These are phyloP conservation scores for Hirtodrosophila confusa DNA, from an alignment of 2,888 invertebrate genomes.

Conservation along the genomic window DNA sequence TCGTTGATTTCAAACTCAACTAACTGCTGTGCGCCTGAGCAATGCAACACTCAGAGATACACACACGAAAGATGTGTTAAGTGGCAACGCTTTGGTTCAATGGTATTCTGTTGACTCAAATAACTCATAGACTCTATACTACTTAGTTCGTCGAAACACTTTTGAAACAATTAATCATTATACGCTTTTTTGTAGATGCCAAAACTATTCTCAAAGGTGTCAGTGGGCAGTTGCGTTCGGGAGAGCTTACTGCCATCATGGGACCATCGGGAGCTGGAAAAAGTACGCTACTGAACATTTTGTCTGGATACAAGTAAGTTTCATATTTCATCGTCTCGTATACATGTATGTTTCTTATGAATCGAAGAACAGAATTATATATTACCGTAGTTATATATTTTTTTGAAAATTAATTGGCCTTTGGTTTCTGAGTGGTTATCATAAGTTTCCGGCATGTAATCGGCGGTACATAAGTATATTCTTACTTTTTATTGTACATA, in stretches of 20 bases:
- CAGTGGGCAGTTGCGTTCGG: conserved; percentile 93
- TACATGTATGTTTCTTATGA: no score
- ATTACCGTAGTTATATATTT: no score
- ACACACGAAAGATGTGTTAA: not conserved
- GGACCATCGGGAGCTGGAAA: conserved; percentile 98
- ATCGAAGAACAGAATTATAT: no score
- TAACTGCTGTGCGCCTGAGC: not conserved
- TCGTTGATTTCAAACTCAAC: conserved; percentile 28
- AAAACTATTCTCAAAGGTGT: conserved; percentile 95
- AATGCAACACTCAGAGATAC: not conserved
- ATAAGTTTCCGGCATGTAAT: conserved; percentile 49
- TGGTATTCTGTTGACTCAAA: not conserved
- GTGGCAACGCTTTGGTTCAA: conserved; percentile 5
- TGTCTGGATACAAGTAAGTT: conserved; percentile 97
- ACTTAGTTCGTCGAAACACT: conserved; percentile 1
- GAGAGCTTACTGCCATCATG: conserved; percentile 98
- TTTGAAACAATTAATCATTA: conserved; percentile 14
- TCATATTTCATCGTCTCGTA: no score
- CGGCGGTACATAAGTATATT: conserved; percentile 26
- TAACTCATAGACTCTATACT: no score
- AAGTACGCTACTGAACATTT: conserved; percentile 96
- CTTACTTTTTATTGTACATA: conserved; percentile 2
- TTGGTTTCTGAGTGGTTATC: conserved; percentile 25
- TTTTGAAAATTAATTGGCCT: not conserved
- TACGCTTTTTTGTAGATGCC: conserved; percentile 87